A percentile compares a stretch with the other conserved stretches of the same genome.
Conservation (phyloP, 2,888 invertebrate species). For the Platypus cylindrus region DNA sequence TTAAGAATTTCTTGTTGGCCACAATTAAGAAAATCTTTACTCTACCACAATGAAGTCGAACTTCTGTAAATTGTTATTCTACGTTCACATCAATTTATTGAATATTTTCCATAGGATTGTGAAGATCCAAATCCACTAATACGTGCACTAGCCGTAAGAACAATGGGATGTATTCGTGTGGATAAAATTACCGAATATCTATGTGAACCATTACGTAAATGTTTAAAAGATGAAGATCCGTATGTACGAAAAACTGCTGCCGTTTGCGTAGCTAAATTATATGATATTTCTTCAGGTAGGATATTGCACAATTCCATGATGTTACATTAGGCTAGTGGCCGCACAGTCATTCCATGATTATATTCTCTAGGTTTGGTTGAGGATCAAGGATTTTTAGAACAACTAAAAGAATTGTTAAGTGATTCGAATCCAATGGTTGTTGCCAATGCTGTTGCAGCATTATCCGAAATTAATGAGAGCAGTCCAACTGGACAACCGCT, state of each 20-base stretch:
- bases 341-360: too few species aligned
- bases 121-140: conserved; percentile 99
- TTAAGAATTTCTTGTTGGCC: too few species aligned
- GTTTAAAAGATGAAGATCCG: conserved; percentile 90
- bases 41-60: too few species aligned
- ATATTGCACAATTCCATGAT: neutral
- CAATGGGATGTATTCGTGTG: conserved; percentile 99
- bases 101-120: too few species aligned
- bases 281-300: conserved; percentile 75
- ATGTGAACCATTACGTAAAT: conserved; percentile 93
- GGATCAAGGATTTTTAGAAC: conserved; percentile 93
- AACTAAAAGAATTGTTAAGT: conserved; percentile 89
- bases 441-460: conserved; percentile 96
- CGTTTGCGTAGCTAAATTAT: conserved; percentile 96
- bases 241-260: conserved; percentile 98
- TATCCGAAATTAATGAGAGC: conserved; percentile 96
- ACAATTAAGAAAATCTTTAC: too few species aligned
- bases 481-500: conserved; percentile 89
- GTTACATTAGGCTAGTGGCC: conserved; percentile 1
- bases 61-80: neutral
- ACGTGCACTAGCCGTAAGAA: conserved; percentile 92
- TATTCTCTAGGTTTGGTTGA: conserved; percentile 37
- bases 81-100: conserved; percentile 4
- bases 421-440: conserved; percentile 99
- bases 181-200: conserved; percentile 99